Evolutionary conservation across 2,797 vertebrate genomes (phyloP), one percentile per base, ranked within the genome.

Genomic region (Cryptoprocta ferox): DNA sequence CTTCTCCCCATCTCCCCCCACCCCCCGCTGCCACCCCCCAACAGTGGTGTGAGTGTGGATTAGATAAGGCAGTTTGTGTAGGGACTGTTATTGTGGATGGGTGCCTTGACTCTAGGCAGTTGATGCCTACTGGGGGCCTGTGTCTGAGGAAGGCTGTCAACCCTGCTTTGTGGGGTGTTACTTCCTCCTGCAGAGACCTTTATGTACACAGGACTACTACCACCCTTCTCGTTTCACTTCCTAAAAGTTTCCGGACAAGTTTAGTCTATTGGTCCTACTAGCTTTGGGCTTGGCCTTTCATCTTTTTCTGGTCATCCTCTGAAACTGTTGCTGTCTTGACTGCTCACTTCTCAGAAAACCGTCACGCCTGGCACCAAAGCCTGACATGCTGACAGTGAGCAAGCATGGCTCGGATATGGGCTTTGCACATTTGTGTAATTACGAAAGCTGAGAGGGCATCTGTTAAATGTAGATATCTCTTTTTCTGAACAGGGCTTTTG

Each of bases 161-260:
- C 65, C 35, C 48, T 86, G 78, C 45, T 37, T 63, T 68, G 30
- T 68, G 70, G 59, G 48, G 48, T 63, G 30, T 79, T 95, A 63
- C 83, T 98, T 97, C 87, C 91, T 90, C 92, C 76, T 94, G 80
- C 88, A 82, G 90, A 88, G 87, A 66, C 32, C 42, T 94, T 63
- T 59, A 13, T 75, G 30, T 88, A 50, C 76, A 14, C 28, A 82
- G 63, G 53, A 83, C 48, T 87, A 89, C 84, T 91, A 8, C 53
- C 5, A n/a, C 32, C 50, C 95, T 92, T 73, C 91, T 94, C 2
- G n/a, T 91, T 98, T 97, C 92, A 92, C 95, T 98, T 98, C 86
- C 95, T 95, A 82, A 94, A 97, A 95, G 89, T 94, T 93, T 96
- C 71, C 85, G 76, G 94, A 90, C 24, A 79, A 78, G 42, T 66